Base-by-base conservation (phyloP, 2,888 invertebrate genomes). In the Linhomoeus sp. region DNA sequence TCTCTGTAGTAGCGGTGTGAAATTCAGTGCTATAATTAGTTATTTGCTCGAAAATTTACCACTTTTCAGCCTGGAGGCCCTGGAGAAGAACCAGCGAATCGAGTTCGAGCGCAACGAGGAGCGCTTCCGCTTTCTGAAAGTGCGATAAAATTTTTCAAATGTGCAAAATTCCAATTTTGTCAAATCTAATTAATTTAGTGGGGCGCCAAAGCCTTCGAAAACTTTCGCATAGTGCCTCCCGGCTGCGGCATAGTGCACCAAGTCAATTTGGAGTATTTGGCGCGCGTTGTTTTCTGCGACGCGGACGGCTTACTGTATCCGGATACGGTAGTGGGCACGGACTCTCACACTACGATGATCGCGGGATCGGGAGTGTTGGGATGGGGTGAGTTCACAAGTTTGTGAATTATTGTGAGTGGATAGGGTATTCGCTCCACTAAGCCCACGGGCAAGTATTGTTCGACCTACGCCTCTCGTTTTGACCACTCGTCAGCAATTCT, bases 281-380 rank as follows among this genome's bases (percentile, higher is more conserved):
- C 83, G 0, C 71, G 83, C 48, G 87, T 92, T 17, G 88, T 92
- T 7, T 44, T 44, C 26, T 3, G 3, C 20, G 19, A 3, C 38
- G 56, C 74, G 19, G 70, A 74, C 41, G 62, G 70, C 43, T 58
- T 78, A 1, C 69, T 88, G 1, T 79, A 83, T 62, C 87, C 87
- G 0, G 88, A 90, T 67, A 82, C 81, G 14, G 78, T 87, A 52
- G 92, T 97, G 38, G 94, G 94, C 12, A 94, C 94, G 0, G 97
- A 97, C 73, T 88, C 88, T 0, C 94, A 97, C 63, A 97, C 94
- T 1, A 94, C 94, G 17, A 94, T 97, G 92, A 88, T 94, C 54
- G 90, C 90, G 63, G 92, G 92, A 0, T 74, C 92, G 1, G 92
- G 92, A 0, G 81, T 92, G 1, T 75, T 90, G 1, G 92, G 90